Evolutionary conservation across 2,113 vertebrate species (phyloP), one percentile per base, ranked within the genome.

Genomic region (Nycticryphes semicollaris): DNA sequence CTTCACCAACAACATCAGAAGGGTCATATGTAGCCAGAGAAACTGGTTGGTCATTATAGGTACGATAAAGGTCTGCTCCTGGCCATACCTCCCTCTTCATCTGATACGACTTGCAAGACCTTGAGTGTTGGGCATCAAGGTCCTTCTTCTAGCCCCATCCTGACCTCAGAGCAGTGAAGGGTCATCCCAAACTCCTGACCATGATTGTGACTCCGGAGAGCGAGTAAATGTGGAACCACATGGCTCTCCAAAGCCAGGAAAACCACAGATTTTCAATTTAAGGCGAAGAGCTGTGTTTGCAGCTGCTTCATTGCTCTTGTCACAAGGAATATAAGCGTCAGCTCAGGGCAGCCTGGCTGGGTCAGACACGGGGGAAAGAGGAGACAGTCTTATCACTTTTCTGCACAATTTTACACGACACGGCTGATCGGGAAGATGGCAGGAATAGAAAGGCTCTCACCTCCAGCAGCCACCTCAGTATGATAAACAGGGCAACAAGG

Each of bases 361-460:
- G 94, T 68, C 64, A 4, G 80, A 84, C 1, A 3, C 28, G 3
- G 82, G 76, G 70, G 30, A 53, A 84, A 37, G 48, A 57, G 84
- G 77, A 67, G 35, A 33, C 43, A 12, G 50, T 82, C 95, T 92
- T 81, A 93, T 67, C 60, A 56, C 86, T 95, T 96, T 95, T 74
- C 91, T 84, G 86, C 92, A 84, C 93, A 83, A 94, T 97, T 97
- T 96, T 95, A 89, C 17, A 39, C 7, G 47, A 85, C 85, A 76
- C 28, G 87, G 93, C 28, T 92, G 94, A 89, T 41, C n/a, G 66
- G 82, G 88, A 76, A 89, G 78, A 81, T 21, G 50, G 77, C 72
- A 87, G 50, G 89, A 95, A 84, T 10, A 69, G 92, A 94, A 96
- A 84, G 83, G 81, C 28, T 72, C 86, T 39, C 86, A 35, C 70